These are phyloP conservation scores for Falco concolor DNA, from an alignment of 2,797 vertebrate species.

Conservation along the genomic window DNA sequence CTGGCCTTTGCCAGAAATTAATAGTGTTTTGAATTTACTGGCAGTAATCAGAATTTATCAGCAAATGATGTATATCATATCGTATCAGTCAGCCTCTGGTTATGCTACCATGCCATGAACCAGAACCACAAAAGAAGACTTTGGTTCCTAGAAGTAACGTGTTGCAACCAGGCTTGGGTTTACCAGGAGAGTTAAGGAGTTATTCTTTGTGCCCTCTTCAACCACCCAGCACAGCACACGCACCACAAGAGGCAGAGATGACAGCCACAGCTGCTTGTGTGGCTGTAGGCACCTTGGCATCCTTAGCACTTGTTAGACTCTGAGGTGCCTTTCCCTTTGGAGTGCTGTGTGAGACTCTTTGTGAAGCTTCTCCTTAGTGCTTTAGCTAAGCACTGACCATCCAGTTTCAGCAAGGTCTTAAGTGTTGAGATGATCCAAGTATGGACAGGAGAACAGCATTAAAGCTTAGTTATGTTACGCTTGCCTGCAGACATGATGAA, in stretches of 20 bases:
- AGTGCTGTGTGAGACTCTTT: background rate
- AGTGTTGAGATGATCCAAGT: background rate
- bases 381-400: background rate
- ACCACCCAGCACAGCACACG: accelerated
- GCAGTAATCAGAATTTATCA: background rate
- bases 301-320: background rate
- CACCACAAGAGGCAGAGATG: too few species aligned
- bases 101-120: background rate
- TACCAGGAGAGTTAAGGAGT: background rate
- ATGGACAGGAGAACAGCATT: background rate
- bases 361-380: background rate
- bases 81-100: background rate
- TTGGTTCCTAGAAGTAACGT: background rate
- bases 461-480: background rate
- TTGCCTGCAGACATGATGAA: background rate
- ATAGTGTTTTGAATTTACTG: background rate
- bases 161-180: background rate
- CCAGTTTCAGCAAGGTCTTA: background rate
- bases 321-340: background rate
- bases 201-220: background rate
- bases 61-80: background rate
- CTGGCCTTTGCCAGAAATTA: background rate
- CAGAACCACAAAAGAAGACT: background rate
- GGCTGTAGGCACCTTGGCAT: background rate
- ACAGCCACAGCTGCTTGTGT: background rate